phyloP scores from a whole-genome alignment of 2,888 invertebrate species.

The Drosophila silvestris region DNA sequence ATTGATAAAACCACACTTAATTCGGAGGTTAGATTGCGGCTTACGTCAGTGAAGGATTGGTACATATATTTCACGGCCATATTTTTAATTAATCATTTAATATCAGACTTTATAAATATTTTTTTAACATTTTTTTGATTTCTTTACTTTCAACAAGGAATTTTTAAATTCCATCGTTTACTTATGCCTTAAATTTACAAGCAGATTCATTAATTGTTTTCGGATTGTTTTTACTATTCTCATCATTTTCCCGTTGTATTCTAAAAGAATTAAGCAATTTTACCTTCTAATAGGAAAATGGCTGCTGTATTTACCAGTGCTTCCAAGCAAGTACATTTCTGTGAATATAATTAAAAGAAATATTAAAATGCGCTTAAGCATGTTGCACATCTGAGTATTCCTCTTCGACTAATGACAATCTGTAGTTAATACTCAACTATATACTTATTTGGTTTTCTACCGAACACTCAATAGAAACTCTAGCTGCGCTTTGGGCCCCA shows the following conservation, averaged over 20 bases:
- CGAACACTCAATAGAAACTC: not conserved
- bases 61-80: not conserved
- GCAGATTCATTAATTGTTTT: slow-evolving; percentile 1
- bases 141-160: not conserved
- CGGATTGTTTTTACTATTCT: not conserved
- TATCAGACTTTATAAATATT: not conserved
- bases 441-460: too few relatives aligned
- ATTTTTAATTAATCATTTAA: not conserved
- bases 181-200: not conserved
- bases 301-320: not conserved
- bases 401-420: not conserved
- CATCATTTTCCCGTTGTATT: not conserved
- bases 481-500: not conserved
- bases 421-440: not conserved
- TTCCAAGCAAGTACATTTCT: not conserved
- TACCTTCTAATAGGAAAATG: not conserved
- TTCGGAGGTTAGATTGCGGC: not conserved
- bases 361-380: slow-evolving; percentile 9
- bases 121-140: not conserved
- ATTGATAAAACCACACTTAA: not conserved
- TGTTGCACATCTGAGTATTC: slow-evolving; percentile 11
- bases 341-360: slow-evolving; percentile 3
- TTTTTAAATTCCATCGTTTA: not conserved
- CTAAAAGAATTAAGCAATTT: not conserved
- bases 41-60: too few relatives aligned